These are phyloP conservation scores for Anguilla megastoma DNA, from an alignment of 2,797 vertebrate species.

Conservation along the genomic window DNA sequence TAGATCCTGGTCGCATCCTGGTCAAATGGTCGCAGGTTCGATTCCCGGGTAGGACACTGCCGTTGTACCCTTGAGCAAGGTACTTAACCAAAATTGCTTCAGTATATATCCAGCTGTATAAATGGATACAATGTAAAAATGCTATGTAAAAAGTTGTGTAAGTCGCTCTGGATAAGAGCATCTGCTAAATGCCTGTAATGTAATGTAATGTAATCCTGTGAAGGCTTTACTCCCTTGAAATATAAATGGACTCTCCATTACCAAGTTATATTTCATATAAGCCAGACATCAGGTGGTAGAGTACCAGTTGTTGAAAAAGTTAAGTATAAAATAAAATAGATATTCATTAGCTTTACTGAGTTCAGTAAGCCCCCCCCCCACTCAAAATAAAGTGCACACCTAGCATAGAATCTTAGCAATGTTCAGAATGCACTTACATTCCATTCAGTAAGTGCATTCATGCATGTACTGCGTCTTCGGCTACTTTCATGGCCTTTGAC, in stretches of 20 bases:
- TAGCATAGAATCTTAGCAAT: neutral
- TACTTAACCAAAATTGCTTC: too few relatives aligned
- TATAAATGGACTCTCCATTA: neutral
- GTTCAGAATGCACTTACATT: neutral
- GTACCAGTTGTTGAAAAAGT: neutral
- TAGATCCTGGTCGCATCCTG: too few relatives aligned
- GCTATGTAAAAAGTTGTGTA: too few relatives aligned
- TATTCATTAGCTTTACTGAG: neutral
- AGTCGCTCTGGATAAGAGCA: too few relatives aligned
- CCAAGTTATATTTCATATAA: neutral
- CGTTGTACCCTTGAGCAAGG: too few relatives aligned
- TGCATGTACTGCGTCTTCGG: too few relatives aligned
- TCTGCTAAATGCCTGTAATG: too few relatives aligned
- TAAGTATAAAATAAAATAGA: neutral
- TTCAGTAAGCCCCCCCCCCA: neutral
- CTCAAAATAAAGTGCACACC: neutral
- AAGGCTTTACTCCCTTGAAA: neutral
- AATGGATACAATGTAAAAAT: too few relatives aligned
- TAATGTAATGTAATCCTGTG: too few relatives aligned
- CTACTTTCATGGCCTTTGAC: neutral
- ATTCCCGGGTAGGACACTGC: too few relatives aligned
- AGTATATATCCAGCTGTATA: too few relatives aligned
- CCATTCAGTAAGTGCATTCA: neutral
- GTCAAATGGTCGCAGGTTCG: too few relatives aligned
- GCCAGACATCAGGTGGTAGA: neutral